Evolutionary conservation across 2,113 vertebrate genomes (phyloP).

Genomic region (Tonatia bakeri): DNA sequence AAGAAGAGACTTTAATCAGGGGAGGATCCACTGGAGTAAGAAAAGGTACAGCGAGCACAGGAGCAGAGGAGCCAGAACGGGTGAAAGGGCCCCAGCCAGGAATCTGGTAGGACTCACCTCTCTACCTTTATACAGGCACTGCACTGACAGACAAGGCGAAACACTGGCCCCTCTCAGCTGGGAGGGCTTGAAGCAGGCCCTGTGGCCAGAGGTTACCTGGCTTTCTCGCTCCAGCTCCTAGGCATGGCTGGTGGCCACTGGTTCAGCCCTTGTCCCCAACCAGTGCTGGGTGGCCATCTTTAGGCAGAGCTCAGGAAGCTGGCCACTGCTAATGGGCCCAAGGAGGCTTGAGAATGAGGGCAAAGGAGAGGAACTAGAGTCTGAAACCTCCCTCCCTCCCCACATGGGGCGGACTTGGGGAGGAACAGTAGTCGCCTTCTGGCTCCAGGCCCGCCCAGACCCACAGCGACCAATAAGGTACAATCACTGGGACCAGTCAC

Average conservation of each 20-base stretch:
- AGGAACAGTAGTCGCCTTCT: slow-evolving; percentile 53
- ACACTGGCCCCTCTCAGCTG: neutral
- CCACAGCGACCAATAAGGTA: slow-evolving; percentile 68
- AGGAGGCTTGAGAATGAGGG: neutral
- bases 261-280: slow-evolving; percentile 28
- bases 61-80: slow-evolving; percentile 60
- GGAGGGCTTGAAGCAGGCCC: neutral
- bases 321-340: neutral
- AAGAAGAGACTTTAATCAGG: slow-evolving; percentile 76
- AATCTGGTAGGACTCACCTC: slow-evolving; percentile 23
- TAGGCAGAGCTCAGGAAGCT: slow-evolving; percentile 36
- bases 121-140: slow-evolving; percentile 46
- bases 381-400: slow-evolving; percentile 1
- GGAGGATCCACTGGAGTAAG: slow-evolving; percentile 55
- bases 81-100: neutral
- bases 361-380: slow-evolving; percentile 1
- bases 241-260: neutral
- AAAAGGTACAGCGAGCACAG: slow-evolving; percentile 64
- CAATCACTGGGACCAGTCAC: slow-evolving; percentile 72
- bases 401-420: neutral
- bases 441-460: slow-evolving; percentile 75
- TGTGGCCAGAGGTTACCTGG: neutral
- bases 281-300: neutral
- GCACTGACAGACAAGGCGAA: slow-evolving; percentile 22
- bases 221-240: neutral